Conservation (phyloP, 2,888 invertebrate species). For the Dascillus cervinus region DNA sequence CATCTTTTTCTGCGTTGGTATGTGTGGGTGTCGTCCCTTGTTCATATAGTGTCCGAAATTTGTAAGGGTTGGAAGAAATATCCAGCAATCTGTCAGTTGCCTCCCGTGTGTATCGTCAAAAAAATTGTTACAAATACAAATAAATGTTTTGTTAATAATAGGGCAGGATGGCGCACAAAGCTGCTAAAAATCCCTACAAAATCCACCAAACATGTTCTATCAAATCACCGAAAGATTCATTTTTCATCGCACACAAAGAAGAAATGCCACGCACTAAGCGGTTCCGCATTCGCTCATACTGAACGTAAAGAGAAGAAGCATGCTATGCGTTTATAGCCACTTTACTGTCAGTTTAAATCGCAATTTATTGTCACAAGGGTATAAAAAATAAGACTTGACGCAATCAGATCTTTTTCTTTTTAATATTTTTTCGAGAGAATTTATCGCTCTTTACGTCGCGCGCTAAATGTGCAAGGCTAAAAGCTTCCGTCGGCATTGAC, state of each 20-base stretch:
- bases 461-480: too few relatives aligned
- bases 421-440: too few relatives aligned
- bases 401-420: too few relatives aligned
- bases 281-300: slow-evolving; percentile 10
- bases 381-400: too few relatives aligned
- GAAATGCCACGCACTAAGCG: slow-evolving; percentile 15
- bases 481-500: too few relatives aligned
- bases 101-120: slow-evolving; percentile 4
- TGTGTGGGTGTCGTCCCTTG: slow-evolving; percentile 6
- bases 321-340: slow-evolving; percentile 8
- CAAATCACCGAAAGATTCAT: slow-evolving; percentile 16
- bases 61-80: slow-evolving; percentile 6
- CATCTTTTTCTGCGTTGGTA: too few relatives aligned
- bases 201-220: slow-evolving; percentile 10
- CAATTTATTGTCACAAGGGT: background rate
- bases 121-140: slow-evolving; percentile 13
- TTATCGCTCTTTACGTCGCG: too few relatives aligned
- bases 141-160: slow-evolving; percentile 17
- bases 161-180: slow-evolving; percentile 11
- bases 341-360: background rate
- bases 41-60: too few relatives aligned
- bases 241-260: slow-evolving; percentile 17
- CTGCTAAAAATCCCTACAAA: slow-evolving; percentile 11
- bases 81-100: slow-evolving; percentile 10
- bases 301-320: slow-evolving; percentile 6